Base-by-base conservation (phyloP, 2,888 invertebrate genomes). In the Drosophila prostipennis region DNA sequence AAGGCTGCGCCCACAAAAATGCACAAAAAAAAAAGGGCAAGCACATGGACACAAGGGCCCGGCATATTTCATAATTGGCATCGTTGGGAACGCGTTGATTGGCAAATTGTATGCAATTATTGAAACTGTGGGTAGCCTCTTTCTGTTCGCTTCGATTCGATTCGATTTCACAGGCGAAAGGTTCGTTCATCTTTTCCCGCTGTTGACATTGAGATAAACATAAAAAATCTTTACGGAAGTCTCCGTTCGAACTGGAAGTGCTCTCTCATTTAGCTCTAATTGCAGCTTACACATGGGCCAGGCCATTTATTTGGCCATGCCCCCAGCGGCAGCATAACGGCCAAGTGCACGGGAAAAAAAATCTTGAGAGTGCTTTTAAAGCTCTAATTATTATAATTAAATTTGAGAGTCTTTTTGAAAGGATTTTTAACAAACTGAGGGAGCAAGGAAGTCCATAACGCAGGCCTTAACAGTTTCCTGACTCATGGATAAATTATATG, bases 81-180 rank as follows among this genome's bases (percentile, higher is more conserved):
- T 83, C 63, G 78, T 86, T 88, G 84, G 64, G 49, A 71, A 76
- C 82, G 82, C 82, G 82, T 83, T 83, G 88, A 83, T 83, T 83
- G 88, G 88, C 88, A 83, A 83, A 83, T 83, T 83, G 88, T 83
- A 83, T 87, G 86, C 64, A 83, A 83, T 83, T 87, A 82, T 87
- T 65, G 76, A 64, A 74, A 80, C 60, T 49, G 63, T 58, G 52
- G 61, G 60, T 40, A 34, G 51, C 32, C 37, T 39, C 45, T 32
- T 51, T 58, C 51, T 36, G 39, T 57, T 26, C 36, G 34, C 52
- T 48, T 39, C 36, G 34, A 57, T 48, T 39, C 36, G 34, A 57
- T 51, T 39, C 36, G 34, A 57, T 54, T 46, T 60, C 79, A 51
- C 52, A 45, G 70, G 53, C 68, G 65, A 71, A 80, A 79, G 80